Base-by-base conservation (phyloP, 2,888 invertebrate species). In the Camponotus fellah region DNA sequence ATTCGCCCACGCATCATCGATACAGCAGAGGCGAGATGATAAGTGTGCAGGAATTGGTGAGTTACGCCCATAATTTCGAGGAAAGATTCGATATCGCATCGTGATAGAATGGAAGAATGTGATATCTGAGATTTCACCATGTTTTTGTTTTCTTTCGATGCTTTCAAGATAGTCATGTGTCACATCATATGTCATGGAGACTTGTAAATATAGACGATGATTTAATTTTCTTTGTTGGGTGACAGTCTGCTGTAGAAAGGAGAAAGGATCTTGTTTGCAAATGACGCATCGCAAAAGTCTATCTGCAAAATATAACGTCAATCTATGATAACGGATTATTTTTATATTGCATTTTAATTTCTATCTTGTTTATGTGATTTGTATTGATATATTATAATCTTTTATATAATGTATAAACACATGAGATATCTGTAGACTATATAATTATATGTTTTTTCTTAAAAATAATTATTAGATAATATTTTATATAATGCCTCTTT, bases 11-110 rank as follows among this genome's bases (percentile, higher is more conserved):
- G 12, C 88, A 89, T 72, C 92, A 92, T 34, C 90, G 90, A 8
- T 94, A 94, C 84, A 91, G 85, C 90, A 90, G n/a, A 81, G 93
- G 92, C 84, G 91, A 92, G 81, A 91, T 94, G 76, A 92, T 93
- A 83, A 91, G 85, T 71, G 93, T 92, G 26, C 93, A 93, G 83
- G 92, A 92, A 91, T 83, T 92, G 91, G 94, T 94, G 91, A 88
- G 88, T 83, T 43, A 58, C 46, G 53, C 10, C 46, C 60, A 49
- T 21, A 32, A 46, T 43, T n/a, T 60, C 46, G 12, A 26, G 37
- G 12, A 66, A 40, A 26, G 5, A 66, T 26, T 37, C 10, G 2
- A 10, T 6, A 6, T 3, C 5, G 8, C 43, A 43, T 46, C 21
- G 43, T 26, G 26, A 2, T 26, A 26, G 26, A 26, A 26, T 26